phyloP scores from a whole-genome alignment of 2,888 invertebrate genomes.

The Drosophila monieri region DNA sequence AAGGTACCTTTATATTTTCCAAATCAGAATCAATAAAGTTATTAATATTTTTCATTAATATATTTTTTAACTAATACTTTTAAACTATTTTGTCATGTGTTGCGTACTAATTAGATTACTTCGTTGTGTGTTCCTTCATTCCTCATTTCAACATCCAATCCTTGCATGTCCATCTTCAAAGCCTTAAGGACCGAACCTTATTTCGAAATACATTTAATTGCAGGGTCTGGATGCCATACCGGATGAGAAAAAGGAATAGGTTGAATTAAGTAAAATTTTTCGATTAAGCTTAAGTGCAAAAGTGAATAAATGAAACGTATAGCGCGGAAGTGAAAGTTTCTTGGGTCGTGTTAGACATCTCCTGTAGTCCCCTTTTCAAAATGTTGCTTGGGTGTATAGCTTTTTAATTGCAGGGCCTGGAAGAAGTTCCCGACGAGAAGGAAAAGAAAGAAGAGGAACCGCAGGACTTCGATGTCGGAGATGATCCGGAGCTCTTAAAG shows the following conservation, averaged over 20 bases:
- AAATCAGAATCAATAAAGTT: background rate
- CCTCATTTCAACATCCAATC: background rate
- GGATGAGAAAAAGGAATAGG: slow-evolving; percentile 82
- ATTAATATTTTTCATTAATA: background rate
- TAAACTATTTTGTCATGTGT: too few species aligned
- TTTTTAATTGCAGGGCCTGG: slow-evolving; percentile 44
- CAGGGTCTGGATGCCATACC: slow-evolving; percentile 87
- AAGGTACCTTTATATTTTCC: background rate
- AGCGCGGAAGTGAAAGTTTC: slow-evolving; percentile 44
- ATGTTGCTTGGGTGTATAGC: slow-evolving; percentile 10
- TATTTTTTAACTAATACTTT: background rate
- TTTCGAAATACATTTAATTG: slow-evolving; percentile 71
- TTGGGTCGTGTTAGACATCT: slow-evolving; percentile 18
- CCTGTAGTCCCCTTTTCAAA: slow-evolving; percentile 14
- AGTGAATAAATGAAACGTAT: slow-evolving; percentile 70
- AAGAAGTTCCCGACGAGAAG: slow-evolving; percentile 35
- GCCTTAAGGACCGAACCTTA: slow-evolving; percentile 16
- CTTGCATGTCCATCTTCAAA: background rate
- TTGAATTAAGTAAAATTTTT: slow-evolving; percentile 60
- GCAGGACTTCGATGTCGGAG: slow-evolving; percentile 10
- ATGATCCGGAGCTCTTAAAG: slow-evolving; percentile 18
- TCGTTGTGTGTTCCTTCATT: too few species aligned
- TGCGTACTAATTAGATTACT: too few species aligned
- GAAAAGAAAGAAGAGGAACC: background rate
- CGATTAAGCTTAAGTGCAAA: slow-evolving; percentile 68